A percentile compares a stretch with the other conserved stretches of the same genome.
Evolutionary conservation across 2,113 vertebrate genomes (phyloP).

Genomic region (Leptodactylus fuscus): DNA sequence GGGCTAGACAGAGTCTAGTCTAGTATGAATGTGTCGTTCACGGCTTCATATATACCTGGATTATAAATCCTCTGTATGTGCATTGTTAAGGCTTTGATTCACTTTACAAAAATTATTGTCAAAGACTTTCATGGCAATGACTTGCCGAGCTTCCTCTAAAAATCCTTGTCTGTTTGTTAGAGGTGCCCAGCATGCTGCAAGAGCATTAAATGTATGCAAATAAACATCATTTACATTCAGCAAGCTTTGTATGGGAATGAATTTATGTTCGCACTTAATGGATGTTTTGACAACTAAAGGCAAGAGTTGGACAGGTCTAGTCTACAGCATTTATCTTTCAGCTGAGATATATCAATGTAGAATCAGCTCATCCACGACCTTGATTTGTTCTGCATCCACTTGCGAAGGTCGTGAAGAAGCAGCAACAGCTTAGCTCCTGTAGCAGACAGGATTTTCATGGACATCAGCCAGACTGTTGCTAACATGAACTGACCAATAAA

Average conservation of each 20-base stretch:
- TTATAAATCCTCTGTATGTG: neutral
- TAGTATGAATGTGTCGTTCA: too few relatives aligned
- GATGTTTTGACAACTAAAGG: constrained; percentile 59
- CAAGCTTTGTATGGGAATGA: constrained; percentile 54
- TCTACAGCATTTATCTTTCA: constrained; percentile 58
- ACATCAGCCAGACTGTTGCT: constrained; percentile 16
- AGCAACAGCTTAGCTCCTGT: constrained; percentile 35
- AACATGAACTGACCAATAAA: constrained; percentile 3
- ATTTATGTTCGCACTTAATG: constrained; percentile 59
- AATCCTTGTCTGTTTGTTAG: constrained; percentile 41
- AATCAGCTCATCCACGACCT: constrained; percentile 43
- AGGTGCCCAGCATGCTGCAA: constrained; percentile 33
- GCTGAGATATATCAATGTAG: constrained; percentile 43
- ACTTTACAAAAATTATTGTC: neutral
- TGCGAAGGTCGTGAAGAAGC: constrained; percentile 33
- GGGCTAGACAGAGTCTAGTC: neutral
- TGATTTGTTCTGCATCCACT: constrained; percentile 47
- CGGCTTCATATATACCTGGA: neutral
- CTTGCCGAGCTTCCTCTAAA: constrained; percentile 22
- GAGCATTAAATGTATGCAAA: constrained; percentile 57
- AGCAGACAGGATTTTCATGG: constrained; percentile 13
- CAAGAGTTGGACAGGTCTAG: constrained; percentile 52
- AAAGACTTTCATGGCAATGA: constrained; percentile 4
- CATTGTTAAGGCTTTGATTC: neutral
- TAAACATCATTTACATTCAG: constrained; percentile 58